Evolutionary conservation across 2,113 vertebrate species (phyloP).

Genomic region (Siniperca knerii): DNA sequence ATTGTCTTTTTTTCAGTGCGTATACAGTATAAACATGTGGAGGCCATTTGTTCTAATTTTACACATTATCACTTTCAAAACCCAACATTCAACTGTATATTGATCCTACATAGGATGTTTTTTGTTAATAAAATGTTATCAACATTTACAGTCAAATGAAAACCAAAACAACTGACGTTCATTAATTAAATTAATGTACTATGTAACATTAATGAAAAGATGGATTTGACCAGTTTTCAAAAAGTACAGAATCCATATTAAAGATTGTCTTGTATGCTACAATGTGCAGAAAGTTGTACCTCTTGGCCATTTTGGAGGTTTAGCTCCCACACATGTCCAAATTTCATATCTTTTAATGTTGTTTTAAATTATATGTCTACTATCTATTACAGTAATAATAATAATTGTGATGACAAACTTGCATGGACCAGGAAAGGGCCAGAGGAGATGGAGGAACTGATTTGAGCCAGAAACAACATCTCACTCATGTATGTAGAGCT

Average conservation of each 20-base stretch:
- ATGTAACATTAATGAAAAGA: neutral
- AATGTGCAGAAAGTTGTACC: neutral
- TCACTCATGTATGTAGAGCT: neutral
- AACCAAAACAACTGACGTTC: neutral
- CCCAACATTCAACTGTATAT: slow-evolving; percentile 14
- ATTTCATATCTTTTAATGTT: neutral
- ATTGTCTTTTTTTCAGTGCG: slow-evolving; percentile 18
- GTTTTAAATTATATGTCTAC: slow-evolving; percentile 11
- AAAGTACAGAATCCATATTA: neutral
- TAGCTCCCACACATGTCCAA: neutral
- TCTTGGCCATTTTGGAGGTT: neutral
- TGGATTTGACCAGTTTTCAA: neutral
- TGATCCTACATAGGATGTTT: neutral
- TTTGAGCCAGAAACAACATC: slow-evolving; percentile 4
- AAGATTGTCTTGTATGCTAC: slow-evolving; percentile 9
- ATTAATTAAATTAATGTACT: neutral
- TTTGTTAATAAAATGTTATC: neutral
- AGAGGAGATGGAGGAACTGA: neutral
- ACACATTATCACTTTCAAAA: slow-evolving; percentile 26
- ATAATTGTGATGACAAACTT: neutral
- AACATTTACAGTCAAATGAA: slow-evolving; percentile 13
- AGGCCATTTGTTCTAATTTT: slow-evolving; percentile 12
- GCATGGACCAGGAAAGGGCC: neutral
- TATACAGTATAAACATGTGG: slow-evolving; percentile 26
- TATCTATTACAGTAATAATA: slow-evolving; percentile 10